Base-by-base conservation (phyloP, 2,797 vertebrate genomes). In the Octomys mimax region DNA sequence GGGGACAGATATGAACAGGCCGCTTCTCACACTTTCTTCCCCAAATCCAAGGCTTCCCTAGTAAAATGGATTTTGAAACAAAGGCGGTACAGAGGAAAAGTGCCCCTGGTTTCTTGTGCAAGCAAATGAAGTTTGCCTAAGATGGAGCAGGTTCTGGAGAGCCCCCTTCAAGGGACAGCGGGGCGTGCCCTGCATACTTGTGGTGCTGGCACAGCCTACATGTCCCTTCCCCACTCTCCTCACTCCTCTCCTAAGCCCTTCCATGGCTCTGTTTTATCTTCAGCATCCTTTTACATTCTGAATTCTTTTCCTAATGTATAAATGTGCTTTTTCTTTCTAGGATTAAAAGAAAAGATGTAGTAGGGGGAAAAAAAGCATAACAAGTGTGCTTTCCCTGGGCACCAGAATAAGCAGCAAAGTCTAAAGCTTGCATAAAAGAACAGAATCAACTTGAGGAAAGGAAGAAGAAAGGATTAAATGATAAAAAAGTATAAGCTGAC, bases 381-480 rank as follows among this genome's bases (percentile, higher is more conserved):
- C 36, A 39, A 49, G 36, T 75, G 2, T 71, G 62, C 26, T 79
- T 92, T 90, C 66, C 52, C 31, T 18, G 1, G 18, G 59, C 73
- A 31, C 57, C 66, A 88, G 81, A 84, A 77, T 46, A 82, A 75
- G 36, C 49, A 36, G 57, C 42, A n/a, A 85, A 89, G 18, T 52
- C 86, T 64, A 79, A 84, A 92, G 73, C 39, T 14, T 26, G 54
- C 71, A 36, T 42, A 66, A 84, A 96, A 87, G 61, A 70, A 83
- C 6, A 85, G 79, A 85, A 46, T 46, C 81, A 81, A 81, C 33
- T 19, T 22, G 6, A 79, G 57, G 64, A 94, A 80, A 89, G 49
- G 39, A 80, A 7, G 28, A 42, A 46, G 26, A 57, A 70, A n/a
- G 31, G 36, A 62, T 88, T 83, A 70, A 91, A n/a, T 68, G 42